Evolutionary conservation across 1,140 invertebrate species (phyloP).

Genomic region (Tetranychus cinnabarinus): DNA sequence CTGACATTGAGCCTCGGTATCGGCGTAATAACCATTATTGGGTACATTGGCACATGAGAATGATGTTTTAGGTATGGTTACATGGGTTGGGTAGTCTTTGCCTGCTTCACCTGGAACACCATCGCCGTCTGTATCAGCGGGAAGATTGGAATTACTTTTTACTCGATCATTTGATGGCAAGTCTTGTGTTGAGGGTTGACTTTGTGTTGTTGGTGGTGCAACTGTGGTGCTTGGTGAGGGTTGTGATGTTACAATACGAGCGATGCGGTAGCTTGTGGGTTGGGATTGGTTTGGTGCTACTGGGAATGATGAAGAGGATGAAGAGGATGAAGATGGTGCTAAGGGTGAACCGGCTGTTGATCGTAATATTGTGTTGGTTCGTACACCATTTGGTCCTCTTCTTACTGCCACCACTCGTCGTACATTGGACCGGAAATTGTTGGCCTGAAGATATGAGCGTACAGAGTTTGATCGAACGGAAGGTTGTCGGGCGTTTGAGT

Average conservation of each 20-base stretch:
- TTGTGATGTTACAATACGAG: not conserved
- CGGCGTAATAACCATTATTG: constrained; percentile 19
- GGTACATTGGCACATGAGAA: constrained; percentile 17
- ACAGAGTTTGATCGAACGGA: too few species aligned
- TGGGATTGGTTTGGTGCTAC: not conserved
- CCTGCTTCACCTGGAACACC: constrained; percentile 14
- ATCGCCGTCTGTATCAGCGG: constrained; percentile 11
- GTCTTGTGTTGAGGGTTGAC: not conserved
- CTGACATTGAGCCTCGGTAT: constrained; percentile 51
- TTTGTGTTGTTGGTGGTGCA: not conserved
- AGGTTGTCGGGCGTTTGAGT: too few species aligned
- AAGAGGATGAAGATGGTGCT: not conserved
- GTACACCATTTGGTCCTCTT: not conserved
- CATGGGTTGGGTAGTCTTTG: constrained; percentile 12
- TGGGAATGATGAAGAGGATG: not conserved
- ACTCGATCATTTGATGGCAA: not conserved
- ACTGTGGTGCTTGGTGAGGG: not conserved
- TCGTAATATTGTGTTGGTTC: not conserved
- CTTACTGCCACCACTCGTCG: too few species aligned
- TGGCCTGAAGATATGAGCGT: too few species aligned
- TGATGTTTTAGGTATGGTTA: constrained; percentile 16
- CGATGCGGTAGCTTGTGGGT: not conserved
- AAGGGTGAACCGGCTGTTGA: too few species aligned
- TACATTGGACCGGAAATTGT: too few species aligned
- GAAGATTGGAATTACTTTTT: not conserved